These are phyloP conservation scores for Scolopax bukidnonensis DNA, from an alignment of 2,797 vertebrate species.

Conservation along the genomic window DNA sequence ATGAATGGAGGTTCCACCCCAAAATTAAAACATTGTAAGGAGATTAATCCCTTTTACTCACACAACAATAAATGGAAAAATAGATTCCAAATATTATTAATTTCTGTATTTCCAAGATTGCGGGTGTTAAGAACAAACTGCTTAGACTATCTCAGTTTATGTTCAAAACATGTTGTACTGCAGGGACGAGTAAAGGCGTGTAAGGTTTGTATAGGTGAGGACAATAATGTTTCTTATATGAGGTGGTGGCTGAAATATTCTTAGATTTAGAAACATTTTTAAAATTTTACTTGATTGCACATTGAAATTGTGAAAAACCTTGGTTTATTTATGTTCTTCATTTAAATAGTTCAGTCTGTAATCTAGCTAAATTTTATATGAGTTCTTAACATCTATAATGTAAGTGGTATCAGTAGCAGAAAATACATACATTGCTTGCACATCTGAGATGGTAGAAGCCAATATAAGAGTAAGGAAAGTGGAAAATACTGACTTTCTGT, in stretches of 20 bases:
- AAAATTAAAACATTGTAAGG: constrained; percentile 17
- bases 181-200: not conserved
- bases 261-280: not conserved
- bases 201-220: not conserved
- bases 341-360: not conserved
- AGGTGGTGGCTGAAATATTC: not conserved
- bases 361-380: not conserved
- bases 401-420: not conserved
- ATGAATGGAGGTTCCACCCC: constrained; percentile 11
- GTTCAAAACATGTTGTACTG: not conserved
- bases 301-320: not conserved
- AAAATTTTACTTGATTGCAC: not conserved
- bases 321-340: not conserved
- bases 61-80: not conserved
- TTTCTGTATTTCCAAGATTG: not conserved
- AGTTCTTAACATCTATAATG: not conserved
- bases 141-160: not conserved
- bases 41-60: not conserved
- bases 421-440: not conserved
- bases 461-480: not conserved
- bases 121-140: not conserved
- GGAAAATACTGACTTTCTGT: not conserved
- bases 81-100: not conserved
- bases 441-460: not conserved
- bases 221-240: not conserved